Evolutionary conservation across 2,113 vertebrate species (phyloP).

Genomic region (Pseudopipra pipra): DNA sequence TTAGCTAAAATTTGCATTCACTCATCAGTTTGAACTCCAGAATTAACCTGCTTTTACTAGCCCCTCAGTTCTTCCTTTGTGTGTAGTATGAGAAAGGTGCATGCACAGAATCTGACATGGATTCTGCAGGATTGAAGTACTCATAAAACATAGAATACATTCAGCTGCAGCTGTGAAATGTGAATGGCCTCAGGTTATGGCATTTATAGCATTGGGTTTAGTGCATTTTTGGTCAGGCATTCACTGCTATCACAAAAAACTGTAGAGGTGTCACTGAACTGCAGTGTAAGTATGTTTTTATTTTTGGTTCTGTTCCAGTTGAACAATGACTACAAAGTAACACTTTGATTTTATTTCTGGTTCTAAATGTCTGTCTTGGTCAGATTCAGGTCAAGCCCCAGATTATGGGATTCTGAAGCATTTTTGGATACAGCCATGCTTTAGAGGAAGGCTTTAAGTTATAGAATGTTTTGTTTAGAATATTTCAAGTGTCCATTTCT

Average conservation of each 20-base stretch:
- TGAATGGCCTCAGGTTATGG: neutral
- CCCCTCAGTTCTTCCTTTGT: neutral
- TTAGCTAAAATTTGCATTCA: neutral
- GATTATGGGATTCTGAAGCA: neutral
- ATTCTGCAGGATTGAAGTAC: neutral
- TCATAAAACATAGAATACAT: neutral
- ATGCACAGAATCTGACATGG: neutral
- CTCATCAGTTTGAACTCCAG: neutral
- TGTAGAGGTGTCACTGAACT: neutral
- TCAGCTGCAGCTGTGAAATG: neutral
- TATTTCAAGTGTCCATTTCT: neutral
- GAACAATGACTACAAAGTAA: neutral
- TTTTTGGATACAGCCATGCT: neutral
- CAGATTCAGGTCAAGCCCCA: neutral
- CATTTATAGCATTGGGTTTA: neutral
- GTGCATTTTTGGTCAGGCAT: neutral
- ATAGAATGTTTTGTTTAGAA: neutral
- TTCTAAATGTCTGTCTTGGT: neutral
- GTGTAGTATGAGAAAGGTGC: neutral
- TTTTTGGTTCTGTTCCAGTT: neutral
- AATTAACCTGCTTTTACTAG: neutral
- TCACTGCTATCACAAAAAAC: neutral
- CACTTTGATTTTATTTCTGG: neutral
- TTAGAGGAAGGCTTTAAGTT: neutral
- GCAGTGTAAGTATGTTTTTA: neutral